Base-by-base conservation (phyloP, 2,113 vertebrate genomes). In the Mustela lutreola region DNA sequence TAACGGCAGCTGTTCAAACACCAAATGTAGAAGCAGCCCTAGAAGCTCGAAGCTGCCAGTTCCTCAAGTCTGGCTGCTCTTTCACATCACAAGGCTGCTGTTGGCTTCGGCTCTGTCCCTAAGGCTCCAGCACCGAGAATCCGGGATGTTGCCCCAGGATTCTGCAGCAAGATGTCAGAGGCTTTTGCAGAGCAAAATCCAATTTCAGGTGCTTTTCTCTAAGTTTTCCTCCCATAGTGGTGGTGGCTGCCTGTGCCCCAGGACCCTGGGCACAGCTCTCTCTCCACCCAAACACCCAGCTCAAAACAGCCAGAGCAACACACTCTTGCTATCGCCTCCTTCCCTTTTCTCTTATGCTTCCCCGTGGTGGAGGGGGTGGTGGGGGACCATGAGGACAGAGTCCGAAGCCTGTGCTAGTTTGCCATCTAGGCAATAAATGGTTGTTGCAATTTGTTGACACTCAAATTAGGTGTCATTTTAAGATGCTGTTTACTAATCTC, bases 271-370 rank as follows among this genome's bases (percentile, higher is more conserved):
- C n/a, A 8, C 21, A 16, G 79, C 28, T 48, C 12, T 45, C 42
- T 18, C 6, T 39, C 42, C 8, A 5, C 1, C 7, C 67, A 4
- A 11, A 75, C 11, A 3, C 8, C 11, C 2, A n/a, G 28, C n/a
- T 45, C 12, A 2, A 6, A 33, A 15, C 7, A 31, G n/a, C 33
- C 24, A 8, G 9, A 48, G 39, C 2, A 4, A 9, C 11, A 11
- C 0, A 8, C 0, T 16, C 16, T 22, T 50, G n/a, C 39, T 31
- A 1, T 1, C 2, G 73, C 75, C 53, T 58, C 26, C 7, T 31
- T 24, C 48, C 19, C 4, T 12, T 42, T 18, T 28, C 45, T 39
- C 8, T 4, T 11, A 2, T 5, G 22, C 22, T 21, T 36, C 62
- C 33, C 24, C 5, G 10, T 36, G 22, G 50, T 50, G 48, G 12